Percentiles rank a stretch among this genome's conserved stretches.
phyloP scores from a whole-genome alignment of 2,797 vertebrate species.

The Apogon hyalosoma region DNA sequence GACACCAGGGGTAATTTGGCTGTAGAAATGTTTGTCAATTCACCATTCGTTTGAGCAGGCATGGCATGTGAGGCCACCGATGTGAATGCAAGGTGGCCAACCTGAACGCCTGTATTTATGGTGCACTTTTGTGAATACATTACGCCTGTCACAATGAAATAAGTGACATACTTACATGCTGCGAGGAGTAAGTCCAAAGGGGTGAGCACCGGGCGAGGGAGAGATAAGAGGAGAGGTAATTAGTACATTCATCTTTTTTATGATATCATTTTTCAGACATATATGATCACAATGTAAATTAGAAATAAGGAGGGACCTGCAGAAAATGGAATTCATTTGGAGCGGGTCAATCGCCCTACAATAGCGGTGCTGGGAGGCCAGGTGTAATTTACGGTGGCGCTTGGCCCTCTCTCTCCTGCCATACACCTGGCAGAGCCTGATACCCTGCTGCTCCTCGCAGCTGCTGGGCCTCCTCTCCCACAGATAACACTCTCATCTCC shows the following conservation, averaged over 20 bases:
- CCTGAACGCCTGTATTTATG: conserved; percentile 99
- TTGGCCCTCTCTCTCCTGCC: conserved; percentile 85
- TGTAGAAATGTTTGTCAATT: conserved; percentile 98
- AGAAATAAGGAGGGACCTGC: conserved; percentile 99
- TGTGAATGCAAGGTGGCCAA: conserved; percentile 94
- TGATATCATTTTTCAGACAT: conserved; percentile 99
- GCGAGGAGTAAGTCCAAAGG: conserved; percentile 92
- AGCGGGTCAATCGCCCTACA: conserved; percentile 97
- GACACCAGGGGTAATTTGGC: conserved; percentile 98
- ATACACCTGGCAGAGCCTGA: conserved; percentile 91
- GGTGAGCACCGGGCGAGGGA: conserved; percentile 91
- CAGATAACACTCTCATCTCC: conserved; percentile 93
- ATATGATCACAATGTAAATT: conserved; percentile 99
- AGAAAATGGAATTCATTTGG: conserved; percentile 99
- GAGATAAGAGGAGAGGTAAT: conserved; percentile 99
- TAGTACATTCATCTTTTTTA: conserved; percentile 99
- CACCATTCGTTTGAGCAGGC: conserved; percentile 94
- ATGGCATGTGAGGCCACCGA: conserved; percentile 84
- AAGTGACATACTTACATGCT: conserved; percentile 98
- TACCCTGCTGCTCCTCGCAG: conserved; percentile 89
- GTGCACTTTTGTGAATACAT: conserved; percentile 99
- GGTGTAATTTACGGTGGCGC: conserved; percentile 97
- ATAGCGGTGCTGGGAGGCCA: conserved; percentile 94
- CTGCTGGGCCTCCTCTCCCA: conserved; percentile 92
- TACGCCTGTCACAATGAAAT: conserved; percentile 99